phyloP scores from a whole-genome alignment of 64 coral and sea anemone species.

The Exaiptasia diaphana region DNA sequence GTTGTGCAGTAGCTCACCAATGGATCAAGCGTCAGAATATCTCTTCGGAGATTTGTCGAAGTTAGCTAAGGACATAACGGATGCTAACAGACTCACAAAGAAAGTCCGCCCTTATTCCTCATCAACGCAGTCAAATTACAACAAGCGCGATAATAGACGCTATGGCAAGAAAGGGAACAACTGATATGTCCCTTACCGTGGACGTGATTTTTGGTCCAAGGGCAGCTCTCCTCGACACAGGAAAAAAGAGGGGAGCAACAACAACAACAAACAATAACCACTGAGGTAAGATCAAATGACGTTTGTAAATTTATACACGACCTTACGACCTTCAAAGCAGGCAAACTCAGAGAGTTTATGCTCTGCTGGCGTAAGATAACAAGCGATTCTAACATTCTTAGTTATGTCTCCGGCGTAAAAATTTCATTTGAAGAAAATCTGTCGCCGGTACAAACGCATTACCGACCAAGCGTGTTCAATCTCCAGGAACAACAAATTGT shows the following conservation, averaged over 20 bases:
- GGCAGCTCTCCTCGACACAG: not conserved
- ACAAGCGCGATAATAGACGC: not conserved
- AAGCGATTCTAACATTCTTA: slow-evolving; percentile 24
- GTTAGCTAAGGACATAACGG: slow-evolving; percentile 44
- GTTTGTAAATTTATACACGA: slow-evolving; percentile 30
- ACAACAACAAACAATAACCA: slow-evolving; percentile 36
- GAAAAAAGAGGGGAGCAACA: not conserved
- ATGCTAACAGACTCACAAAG: slow-evolving; percentile 26
- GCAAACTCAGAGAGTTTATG: slow-evolving; percentile 41
- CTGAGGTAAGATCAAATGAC: slow-evolving; percentile 34
- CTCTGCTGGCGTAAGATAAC: slow-evolving; percentile 55
- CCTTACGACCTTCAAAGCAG: slow-evolving; percentile 48
- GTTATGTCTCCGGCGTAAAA: slow-evolving; percentile 29
- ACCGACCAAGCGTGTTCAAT: slow-evolving; percentile 37
- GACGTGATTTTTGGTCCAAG: slow-evolving; percentile 30
- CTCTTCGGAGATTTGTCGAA: slow-evolving; percentile 54
- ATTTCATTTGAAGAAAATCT: slow-evolving; percentile 17
- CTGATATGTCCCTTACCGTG: slow-evolving; percentile 15
- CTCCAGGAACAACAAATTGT: slow-evolving; percentile 19
- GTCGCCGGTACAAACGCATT: not conserved
- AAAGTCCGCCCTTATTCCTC: slow-evolving; percentile 12
- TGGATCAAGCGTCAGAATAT: not conserved
- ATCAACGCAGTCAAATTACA: not conserved
- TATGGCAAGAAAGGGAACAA: slow-evolving; percentile 11
- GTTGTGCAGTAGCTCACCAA: slow-evolving; percentile 30